Evolutionary conservation across 2,888 invertebrate genomes (phyloP).

Genomic region (Parnassius orleans): DNA sequence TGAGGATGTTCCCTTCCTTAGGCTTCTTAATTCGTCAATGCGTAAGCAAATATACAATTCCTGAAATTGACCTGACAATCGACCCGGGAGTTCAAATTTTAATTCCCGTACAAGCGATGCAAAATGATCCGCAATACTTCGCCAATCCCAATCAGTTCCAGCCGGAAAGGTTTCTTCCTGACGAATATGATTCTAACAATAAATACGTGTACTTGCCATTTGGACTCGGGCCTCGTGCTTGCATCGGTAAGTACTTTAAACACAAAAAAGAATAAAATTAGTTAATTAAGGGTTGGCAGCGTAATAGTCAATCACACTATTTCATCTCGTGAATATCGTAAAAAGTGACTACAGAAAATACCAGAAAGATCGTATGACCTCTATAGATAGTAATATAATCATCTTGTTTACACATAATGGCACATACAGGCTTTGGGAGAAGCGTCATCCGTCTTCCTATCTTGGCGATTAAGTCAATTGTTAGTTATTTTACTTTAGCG

Average conservation of each 20-base stretch:
- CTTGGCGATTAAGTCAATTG: no score
- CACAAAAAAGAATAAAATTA: no score
- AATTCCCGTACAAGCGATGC: neutral
- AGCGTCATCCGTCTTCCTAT: no score
- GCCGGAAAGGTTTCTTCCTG: neutral
- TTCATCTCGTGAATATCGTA: no score
- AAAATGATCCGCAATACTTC: neutral
- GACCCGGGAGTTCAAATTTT: neutral
- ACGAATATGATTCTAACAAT: neutral
- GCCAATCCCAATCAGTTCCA: neutral
- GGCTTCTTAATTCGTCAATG: neutral
- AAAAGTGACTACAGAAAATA: no score
- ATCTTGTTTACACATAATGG: no score
- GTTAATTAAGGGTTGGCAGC: no score
- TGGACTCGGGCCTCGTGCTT: neutral
- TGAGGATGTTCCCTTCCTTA: conserved; percentile 28
- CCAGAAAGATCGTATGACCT: no score
- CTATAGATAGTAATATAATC: no score
- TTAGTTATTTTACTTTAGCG: no score
- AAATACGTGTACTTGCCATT: neutral
- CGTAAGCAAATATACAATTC: neutral
- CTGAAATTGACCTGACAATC: neutral
- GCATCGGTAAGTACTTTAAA: neutral
- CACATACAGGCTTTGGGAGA: no score
- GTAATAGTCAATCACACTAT: no score